phyloP scores from a whole-genome alignment of 2,113 vertebrate species.

The Gobius niger region DNA sequence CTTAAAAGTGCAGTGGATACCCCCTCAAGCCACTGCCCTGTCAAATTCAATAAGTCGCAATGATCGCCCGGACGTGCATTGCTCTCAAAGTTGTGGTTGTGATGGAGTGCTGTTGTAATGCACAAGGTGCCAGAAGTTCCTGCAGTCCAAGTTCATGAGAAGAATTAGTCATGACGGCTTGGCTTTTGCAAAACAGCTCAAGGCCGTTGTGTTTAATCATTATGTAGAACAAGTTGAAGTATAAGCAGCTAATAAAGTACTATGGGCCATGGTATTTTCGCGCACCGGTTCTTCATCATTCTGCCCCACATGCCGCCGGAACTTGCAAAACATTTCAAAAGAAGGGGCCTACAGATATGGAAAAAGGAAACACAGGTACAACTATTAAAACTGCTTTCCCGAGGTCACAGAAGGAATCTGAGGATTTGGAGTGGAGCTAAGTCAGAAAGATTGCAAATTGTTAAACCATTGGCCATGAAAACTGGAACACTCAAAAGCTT shows the following conservation, averaged over 20 bases:
- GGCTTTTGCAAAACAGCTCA: conserved; percentile 11
- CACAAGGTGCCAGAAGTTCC: conserved; percentile 3
- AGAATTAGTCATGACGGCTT: conserved; percentile 12
- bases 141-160: neutral
- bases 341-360: neutral
- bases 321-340: neutral
- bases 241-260: neutral
- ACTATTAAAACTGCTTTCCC: conserved; percentile 5
- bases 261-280: conserved; percentile 3
- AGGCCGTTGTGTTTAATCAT: conserved; percentile 11
- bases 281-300: neutral
- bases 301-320: no score
- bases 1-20: neutral
- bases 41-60: conserved; percentile 8
- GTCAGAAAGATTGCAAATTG: neutral
- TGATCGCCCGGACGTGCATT: neutral
- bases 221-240: neutral
- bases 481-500: no score
- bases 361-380: neutral
- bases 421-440: no score
- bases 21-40: neutral
- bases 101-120: neutral
- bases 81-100: neutral
- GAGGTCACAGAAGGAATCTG: neutral
- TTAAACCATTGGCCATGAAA: neutral